Evolutionary conservation across 2,113 vertebrate species (phyloP).

Genomic region (Falco punctatus): DNA sequence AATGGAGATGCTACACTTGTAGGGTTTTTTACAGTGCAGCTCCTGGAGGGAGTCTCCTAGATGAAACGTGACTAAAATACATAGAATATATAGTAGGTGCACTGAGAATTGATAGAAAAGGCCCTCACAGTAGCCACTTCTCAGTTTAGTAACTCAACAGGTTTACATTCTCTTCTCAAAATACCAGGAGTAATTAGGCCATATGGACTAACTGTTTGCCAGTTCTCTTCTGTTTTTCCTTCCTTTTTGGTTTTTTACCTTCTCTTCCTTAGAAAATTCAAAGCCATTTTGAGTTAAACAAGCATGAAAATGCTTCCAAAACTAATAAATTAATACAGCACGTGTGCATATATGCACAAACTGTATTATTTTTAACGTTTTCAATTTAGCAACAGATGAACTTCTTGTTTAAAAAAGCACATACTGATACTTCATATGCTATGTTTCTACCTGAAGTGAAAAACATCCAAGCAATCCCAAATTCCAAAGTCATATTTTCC

Average conservation of each 20-base stretch:
- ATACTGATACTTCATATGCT: not conserved
- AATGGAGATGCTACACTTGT: not conserved
- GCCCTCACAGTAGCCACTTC: slow-evolving; percentile 6
- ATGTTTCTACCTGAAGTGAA: not conserved
- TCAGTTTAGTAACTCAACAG: slow-evolving; percentile 55
- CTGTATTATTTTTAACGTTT: slow-evolving; percentile 48
- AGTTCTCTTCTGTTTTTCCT: slow-evolving; percentile 12
- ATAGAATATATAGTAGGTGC: not conserved
- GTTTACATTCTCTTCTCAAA: slow-evolving; percentile 61
- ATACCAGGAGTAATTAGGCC: slow-evolving; percentile 69
- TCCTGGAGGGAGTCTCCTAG: not conserved
- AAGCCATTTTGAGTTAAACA: slow-evolving; percentile 70
- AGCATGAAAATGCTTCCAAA: slow-evolving; percentile 71
- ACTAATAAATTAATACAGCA: slow-evolving; percentile 54
- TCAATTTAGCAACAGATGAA: slow-evolving; percentile 37
- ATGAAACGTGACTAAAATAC: not conserved
- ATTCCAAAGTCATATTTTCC: not conserved
- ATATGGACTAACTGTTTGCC: slow-evolving; percentile 68
- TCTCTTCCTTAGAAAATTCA: slow-evolving; percentile 48
- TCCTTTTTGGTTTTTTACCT: not conserved
- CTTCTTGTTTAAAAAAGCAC: not conserved
- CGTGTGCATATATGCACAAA: slow-evolving; percentile 9
- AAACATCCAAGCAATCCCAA: not conserved
- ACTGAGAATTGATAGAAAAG: not conserved
- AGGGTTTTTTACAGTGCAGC: not conserved